A percentile compares a stretch with the other conserved stretches of the same genome.
phyloP scores from a whole-genome alignment of 2,113 vertebrate species.

The Zosterops hypoxanthus region DNA sequence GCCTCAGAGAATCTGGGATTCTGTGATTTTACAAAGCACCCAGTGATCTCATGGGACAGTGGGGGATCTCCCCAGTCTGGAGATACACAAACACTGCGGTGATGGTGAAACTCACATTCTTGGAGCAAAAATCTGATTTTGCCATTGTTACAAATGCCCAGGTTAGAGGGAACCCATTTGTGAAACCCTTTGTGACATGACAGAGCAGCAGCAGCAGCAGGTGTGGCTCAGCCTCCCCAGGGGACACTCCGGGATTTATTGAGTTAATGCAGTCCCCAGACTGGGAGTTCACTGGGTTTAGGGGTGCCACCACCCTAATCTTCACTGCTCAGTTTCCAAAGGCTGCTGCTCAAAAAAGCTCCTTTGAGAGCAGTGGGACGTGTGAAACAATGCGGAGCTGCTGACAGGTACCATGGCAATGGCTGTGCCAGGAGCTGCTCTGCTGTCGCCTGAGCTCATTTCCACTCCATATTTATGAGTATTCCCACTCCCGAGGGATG shows the following conservation, averaged over 20 bases:
- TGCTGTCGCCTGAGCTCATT: background rate
- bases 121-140: background rate
- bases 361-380: slow-evolving; percentile 6
- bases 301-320: background rate
- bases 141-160: background rate
- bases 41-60: background rate
- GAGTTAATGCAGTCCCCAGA: background rate
- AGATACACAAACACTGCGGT: accelerated
- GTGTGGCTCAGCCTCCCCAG: background rate
- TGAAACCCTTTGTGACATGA: background rate
- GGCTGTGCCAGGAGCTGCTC: slow-evolving; percentile 22
- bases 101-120: background rate
- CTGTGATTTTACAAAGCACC: background rate
- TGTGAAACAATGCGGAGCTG: background rate
- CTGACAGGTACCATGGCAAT: slow-evolving; percentile 57
- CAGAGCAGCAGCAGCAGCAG: background rate
- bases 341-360: background rate
- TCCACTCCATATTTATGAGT: background rate
- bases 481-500: background rate
- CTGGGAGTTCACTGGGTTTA: background rate
- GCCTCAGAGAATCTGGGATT: background rate
- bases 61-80: accelerated
- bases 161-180: background rate
- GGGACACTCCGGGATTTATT: accelerated
- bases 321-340: background rate